Evolutionary conservation across 2,888 invertebrate genomes (phyloP), one percentile per base, ranked within the genome.

Genomic region (Tenthredo scrophulariae): DNA sequence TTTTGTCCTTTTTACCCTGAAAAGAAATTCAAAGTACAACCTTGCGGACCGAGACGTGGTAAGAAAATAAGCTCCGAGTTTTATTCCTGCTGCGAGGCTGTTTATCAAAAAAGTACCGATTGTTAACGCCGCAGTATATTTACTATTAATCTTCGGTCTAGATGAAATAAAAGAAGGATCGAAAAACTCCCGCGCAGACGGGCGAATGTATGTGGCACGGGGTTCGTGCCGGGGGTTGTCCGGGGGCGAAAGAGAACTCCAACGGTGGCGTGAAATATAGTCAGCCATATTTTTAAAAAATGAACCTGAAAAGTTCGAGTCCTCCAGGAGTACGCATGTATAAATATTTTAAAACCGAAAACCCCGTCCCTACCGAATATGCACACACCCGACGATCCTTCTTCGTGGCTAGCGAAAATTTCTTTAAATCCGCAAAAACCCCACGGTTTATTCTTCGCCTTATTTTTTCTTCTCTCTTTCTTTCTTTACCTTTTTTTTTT

Each of bases 221-320:
- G 67, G 26, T 37, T 37, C 9, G 0, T 22, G 22, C 1, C 37
- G 43, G 7, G 6, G 10, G 40, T 10, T 13, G 74, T 22, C 2
- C 9, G 7, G 50, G 15, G 50, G 29, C 29, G 26, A 46, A 77
- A 46, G n/a, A 18, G 18, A 50, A 62, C 83, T 77, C 70, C 58
- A 46, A 80, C 72, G 43, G 72, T 67, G 80, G 67, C 46, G 62
- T 70, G 74, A 83, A 83, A 84, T 85, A 82, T 84, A 26, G 37
- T 50, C 29, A 15, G 54, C 70, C 58, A 82, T 72, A 85, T 85
- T 22, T 82, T 37, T 22, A 40, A 80, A 62, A 80, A 80, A 80
- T 58, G 58, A 40, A 80, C 58, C 40, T 40, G 40, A 80, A 80
- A 80, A 80, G 22, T 62, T 80, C 79, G 37, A 62, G 58, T 58